Conservation (phyloP, 1,140 invertebrate genomes). For the Rhyzopertha dominica region DNA sequence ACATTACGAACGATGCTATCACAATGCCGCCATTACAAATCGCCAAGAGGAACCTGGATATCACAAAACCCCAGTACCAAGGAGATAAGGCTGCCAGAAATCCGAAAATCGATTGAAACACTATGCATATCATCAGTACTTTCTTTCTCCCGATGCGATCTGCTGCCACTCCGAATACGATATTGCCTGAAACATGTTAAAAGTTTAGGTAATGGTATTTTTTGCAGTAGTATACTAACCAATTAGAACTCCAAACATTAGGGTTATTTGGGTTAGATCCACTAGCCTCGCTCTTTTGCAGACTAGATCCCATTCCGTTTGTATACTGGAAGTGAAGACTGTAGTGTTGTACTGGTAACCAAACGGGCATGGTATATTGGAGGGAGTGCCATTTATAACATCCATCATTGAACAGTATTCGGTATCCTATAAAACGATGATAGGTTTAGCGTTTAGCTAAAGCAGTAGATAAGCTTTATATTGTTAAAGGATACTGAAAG, state of each 20-base stretch:
- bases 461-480: too few relatives aligned
- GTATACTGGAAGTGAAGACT: slow-evolving; percentile 47
- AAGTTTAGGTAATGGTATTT: neutral
- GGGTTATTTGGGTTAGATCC: slow-evolving; percentile 49
- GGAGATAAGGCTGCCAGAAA: slow-evolving; percentile 54
- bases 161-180: slow-evolving; percentile 49
- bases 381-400: slow-evolving; percentile 12
- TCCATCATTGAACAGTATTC: slow-evolving; percentile 25
- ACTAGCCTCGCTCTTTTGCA: slow-evolving; percentile 47
- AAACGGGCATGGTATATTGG: slow-evolving; percentile 26
- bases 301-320: slow-evolving; percentile 51
- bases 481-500: too few relatives aligned
- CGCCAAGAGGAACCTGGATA: slow-evolving; percentile 62
- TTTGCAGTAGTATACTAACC: slow-evolving; percentile 32
- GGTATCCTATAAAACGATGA: too few relatives aligned
- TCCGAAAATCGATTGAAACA: slow-evolving; percentile 55
- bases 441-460: too few relatives aligned
- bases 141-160: slow-evolving; percentile 46
- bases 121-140: slow-evolving; percentile 40
- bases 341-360: slow-evolving; percentile 49
- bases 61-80: slow-evolving; percentile 57
- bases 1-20: slow-evolving; percentile 58
- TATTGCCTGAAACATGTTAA: slow-evolving; percentile 45
- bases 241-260: slow-evolving; percentile 50
- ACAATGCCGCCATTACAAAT: slow-evolving; percentile 67